Conservation (phyloP, 1,140 invertebrate genomes). For the Calephelis nemesis region DNA sequence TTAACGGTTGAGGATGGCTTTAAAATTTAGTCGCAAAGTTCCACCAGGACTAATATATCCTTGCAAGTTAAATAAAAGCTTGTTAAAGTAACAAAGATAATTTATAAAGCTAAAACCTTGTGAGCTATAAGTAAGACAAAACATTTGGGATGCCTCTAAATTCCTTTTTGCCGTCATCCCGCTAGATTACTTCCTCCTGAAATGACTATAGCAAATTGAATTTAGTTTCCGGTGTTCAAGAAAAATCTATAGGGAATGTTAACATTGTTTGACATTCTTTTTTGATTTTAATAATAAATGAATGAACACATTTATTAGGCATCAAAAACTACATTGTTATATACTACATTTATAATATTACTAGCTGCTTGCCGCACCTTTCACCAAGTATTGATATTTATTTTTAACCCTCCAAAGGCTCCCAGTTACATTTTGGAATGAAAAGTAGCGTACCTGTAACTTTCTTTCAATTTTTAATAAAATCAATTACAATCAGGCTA, state of each 20-base stretch:
- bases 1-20: no score
- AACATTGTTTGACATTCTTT: neutral
- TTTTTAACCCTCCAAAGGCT: no score
- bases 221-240: neutral
- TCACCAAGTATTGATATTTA: no score
- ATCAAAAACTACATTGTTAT: no score
- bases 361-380: no score
- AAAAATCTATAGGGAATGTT: neutral
- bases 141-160: conserved; percentile 6
- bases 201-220: neutral
- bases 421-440: no score
- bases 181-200: neutral
- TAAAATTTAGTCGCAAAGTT: no score
- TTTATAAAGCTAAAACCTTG: conserved; percentile 1
- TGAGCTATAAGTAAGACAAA: neutral
- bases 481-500: no score
- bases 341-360: no score
- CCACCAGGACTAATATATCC: neutral
- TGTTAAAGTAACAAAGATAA: neutral
- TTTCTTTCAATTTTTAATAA: no score
- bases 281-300: neutral
- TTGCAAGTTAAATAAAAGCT: neutral
- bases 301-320: no score
- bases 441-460: no score
- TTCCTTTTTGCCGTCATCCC: neutral